Percentiles rank a stretch among this genome's conserved stretches.
These are phyloP conservation scores for Pantherophis alleghaniensis DNA, from an alignment of 2,797 vertebrate species.

Conservation along the genomic window DNA sequence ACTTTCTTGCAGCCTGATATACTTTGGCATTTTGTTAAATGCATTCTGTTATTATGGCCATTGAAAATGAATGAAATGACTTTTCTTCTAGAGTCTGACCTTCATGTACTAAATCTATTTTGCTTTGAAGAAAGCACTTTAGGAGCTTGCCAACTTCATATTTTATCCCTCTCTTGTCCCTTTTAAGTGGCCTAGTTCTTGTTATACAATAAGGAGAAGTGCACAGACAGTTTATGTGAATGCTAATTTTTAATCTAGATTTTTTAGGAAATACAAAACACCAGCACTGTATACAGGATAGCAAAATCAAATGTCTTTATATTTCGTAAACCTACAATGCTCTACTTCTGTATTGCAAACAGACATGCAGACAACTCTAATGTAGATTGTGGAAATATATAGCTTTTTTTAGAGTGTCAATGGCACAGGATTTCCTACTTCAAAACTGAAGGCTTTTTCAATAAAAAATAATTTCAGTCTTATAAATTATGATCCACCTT, in stretches of 20 bases:
- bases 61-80: constrained; percentile 7
- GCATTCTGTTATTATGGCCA: constrained; percentile 5
- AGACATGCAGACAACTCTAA: not conserved
- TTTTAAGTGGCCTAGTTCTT: not conserved
- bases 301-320: not conserved
- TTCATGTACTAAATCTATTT: constrained; percentile 26
- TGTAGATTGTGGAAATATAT: not conserved
- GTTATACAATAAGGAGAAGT: constrained; percentile 23
- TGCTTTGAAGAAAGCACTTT: constrained; percentile 10
- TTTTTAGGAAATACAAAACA: not conserved
- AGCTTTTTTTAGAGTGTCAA: constrained; percentile 17
- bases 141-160: not conserved
- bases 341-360: not conserved
- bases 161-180: constrained; percentile 33
- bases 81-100: constrained; percentile 21
- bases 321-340: not conserved
- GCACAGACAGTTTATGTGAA: not conserved
- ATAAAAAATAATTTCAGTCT: constrained; percentile 46
- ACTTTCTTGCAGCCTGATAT: constrained; percentile 26
- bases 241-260: not conserved
- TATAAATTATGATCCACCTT: constrained; percentile 46
- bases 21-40: constrained; percentile 31
- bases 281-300: not conserved
- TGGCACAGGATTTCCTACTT: constrained; percentile 37
- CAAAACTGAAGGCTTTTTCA: constrained; percentile 41